Conservation (phyloP, 2,797 vertebrate species). For the Enteromius argenteus region DNA sequence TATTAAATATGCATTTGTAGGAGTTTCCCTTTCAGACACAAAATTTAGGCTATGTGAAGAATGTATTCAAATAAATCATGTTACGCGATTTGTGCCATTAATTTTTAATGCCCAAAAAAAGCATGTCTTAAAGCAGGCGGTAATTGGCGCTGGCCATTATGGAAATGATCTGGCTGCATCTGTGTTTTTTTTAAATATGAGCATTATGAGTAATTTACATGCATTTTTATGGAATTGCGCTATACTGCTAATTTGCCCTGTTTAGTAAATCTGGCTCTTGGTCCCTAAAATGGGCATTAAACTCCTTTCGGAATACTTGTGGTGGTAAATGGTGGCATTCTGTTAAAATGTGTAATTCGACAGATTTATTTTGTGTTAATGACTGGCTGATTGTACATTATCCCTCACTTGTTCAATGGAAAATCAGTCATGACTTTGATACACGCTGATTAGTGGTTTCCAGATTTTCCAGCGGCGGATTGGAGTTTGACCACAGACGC, state of each 20-base stretch:
- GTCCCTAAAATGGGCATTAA: background rate
- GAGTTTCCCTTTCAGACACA: too few species aligned
- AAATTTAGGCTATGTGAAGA: too few species aligned
- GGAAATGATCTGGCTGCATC: too few species aligned
- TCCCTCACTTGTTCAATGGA: slow-evolving; percentile 2
- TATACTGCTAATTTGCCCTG: background rate
- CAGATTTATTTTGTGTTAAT: background rate
- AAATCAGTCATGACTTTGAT: background rate
- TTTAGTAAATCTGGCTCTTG: background rate
- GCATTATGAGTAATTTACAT: too few species aligned
- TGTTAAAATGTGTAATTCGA: background rate
- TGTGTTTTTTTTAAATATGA: too few species aligned
- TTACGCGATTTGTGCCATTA: too few species aligned
- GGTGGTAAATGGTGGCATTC: background rate
- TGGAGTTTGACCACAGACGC: background rate
- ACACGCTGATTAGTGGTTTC: background rate
- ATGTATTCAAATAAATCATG: too few species aligned
- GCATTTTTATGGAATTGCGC: background rate
- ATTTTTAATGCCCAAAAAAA: too few species aligned
- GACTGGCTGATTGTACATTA: background rate
- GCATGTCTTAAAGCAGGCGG: too few species aligned
- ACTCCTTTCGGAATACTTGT: background rate
- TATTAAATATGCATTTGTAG: too few species aligned
- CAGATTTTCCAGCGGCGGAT: background rate
- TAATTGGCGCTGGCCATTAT: too few species aligned